A percentile compares a stretch with the other conserved stretches of the same genome.
Evolutionary conservation across 2,888 invertebrate genomes (phyloP).

Genomic region (Napeogenes inachia): DNA sequence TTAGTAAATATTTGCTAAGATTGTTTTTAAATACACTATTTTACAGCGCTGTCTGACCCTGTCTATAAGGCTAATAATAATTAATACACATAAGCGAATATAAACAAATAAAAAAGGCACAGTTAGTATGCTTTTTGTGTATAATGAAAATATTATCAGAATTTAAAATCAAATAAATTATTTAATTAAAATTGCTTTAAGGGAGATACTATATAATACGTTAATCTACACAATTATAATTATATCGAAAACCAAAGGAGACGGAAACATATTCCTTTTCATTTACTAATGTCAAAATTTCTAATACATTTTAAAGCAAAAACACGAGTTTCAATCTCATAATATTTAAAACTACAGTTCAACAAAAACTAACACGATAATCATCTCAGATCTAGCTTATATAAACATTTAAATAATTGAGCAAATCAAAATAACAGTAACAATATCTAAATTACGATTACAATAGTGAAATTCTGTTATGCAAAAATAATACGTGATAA

Average conservation of each 20-base stretch:
- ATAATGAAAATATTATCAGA: no score
- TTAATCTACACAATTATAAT: neutral
- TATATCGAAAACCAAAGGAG: neutral
- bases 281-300: neutral
- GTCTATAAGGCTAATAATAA: constrained; percentile 66
- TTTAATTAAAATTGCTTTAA: no score
- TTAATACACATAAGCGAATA: constrained; percentile 15
- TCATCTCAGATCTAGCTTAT: constrained; percentile 63
- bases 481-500: constrained; percentile 45
- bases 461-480: constrained; percentile 48
- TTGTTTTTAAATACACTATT: constrained; percentile 64
- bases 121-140: constrained; percentile 6
- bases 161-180: no score
- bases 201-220: no score
- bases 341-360: constrained; percentile 27
- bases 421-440: constrained; percentile 76
- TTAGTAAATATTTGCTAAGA: constrained; percentile 63
- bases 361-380: constrained; percentile 57
- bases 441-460: constrained; percentile 65
- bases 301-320: neutral
- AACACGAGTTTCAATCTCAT: constrained; percentile 1
- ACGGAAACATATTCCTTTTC: neutral
- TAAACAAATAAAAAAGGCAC: constrained; percentile 20
- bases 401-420: constrained; percentile 71
- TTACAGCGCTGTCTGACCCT: constrained; percentile 70